Base-by-base conservation (phyloP, 2,113 vertebrate species). In the Erinaceus europaeus region DNA sequence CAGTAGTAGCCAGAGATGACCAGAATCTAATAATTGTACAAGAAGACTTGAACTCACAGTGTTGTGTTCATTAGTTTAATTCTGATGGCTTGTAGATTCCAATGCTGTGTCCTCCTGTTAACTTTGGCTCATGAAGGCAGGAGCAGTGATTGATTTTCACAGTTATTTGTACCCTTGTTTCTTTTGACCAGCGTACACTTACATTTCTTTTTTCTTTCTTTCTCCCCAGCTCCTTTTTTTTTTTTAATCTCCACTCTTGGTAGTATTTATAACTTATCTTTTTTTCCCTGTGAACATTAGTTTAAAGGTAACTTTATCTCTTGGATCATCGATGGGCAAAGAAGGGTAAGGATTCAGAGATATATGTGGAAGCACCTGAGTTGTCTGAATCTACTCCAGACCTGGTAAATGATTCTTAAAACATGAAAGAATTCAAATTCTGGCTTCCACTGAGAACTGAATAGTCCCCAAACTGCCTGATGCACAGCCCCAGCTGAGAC, bases 401-500 rank as follows among this genome's bases (percentile, higher is more conserved):
- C 81, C 76, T 92, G 84, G 91, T 91, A 93, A 95, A 94, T 65
- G 91, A 93, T 72, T 77, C 90, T 82, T 90, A 92, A 92, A 91
- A 90, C 76, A 94, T 77, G 77, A 86, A 62, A 84, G 62, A 77
- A 88, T 90, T 74, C 88, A 90, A 96, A 94, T 95, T 96, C 82
- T 40, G n/a, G 84, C 82, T 92, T 95, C 96, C 11, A 86, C 89
- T 95, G 94, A 89, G 95, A 95, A 96, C 46, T 62, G 79, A 95
- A 93, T 92, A 93, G 94, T 97, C 64, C 88, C 88, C 92, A 93
- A 88, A 93, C 67, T 75, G 90, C 79, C 90, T 91, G 85, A 93
- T 92, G 89, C 48, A 92, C 44, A 82, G 79, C 88, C 87, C 95
- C 94, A 95, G 93, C 97, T 97, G 96, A 94, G 96, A 96, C 77